A percentile compares a stretch with the other conserved stretches of the same genome.
Evolutionary conservation across 2,113 vertebrate genomes (phyloP).

Genomic region (Boleophthalmus pectinirostris): DNA sequence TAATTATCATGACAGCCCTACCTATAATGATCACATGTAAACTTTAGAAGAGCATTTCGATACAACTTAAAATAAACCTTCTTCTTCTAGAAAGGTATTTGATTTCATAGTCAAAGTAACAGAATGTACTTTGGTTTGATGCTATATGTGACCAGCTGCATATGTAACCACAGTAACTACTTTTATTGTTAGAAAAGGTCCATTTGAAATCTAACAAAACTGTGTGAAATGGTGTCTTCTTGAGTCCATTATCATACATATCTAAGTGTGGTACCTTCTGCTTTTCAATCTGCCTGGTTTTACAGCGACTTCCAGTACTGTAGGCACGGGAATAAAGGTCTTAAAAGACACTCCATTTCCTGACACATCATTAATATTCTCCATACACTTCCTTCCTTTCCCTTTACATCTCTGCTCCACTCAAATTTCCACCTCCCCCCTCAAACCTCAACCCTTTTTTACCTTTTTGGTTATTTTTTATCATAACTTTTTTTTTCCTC

Average conservation of each 20-base stretch:
- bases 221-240: not conserved
- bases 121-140: not conserved
- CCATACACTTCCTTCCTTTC: constrained; percentile 39
- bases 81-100: not conserved
- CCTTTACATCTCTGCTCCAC: constrained; percentile 52
- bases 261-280: not conserved
- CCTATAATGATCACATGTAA: not conserved
- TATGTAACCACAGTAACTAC: not conserved
- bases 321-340: constrained; percentile 53
- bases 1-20: too few species aligned
- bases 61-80: not conserved
- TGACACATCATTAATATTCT: constrained; percentile 77
- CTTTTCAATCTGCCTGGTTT: constrained; percentile 17
- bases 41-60: not conserved
- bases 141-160: not conserved
- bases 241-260: not conserved
- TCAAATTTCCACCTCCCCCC: constrained; percentile 47
- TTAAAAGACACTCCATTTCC: constrained; percentile 66
- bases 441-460: constrained; percentile 32
- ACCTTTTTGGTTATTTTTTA: constrained; percentile 49
- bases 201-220: constrained; percentile 5
- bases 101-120: not conserved
- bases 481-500: constrained; percentile 36
- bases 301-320: constrained; percentile 31
- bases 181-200: not conserved